Percentiles rank a stretch among this genome's conserved stretches.
Evolutionary conservation across 2,888 invertebrate species (phyloP).

Genomic region (Chrysodeixis includens): DNA sequence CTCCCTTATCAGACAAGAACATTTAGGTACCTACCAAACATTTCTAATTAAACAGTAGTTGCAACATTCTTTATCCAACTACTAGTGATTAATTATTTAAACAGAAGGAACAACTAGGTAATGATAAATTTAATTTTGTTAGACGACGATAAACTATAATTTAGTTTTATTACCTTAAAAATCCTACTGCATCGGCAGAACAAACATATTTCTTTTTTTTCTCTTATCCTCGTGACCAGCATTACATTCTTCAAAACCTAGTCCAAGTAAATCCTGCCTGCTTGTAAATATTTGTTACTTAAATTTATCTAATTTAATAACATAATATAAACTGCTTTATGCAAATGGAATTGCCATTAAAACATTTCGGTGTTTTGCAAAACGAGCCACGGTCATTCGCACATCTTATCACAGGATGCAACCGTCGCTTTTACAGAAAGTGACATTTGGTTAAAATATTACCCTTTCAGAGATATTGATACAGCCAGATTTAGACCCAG

Average conservation of each 20-base stretch:
- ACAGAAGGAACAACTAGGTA: too few relatives aligned
- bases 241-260: too few relatives aligned
- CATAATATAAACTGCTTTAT: neutral
- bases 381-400: conserved; percentile 65
- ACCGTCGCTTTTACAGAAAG: conserved; percentile 52
- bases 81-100: too few relatives aligned
- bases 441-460: conserved; percentile 45
- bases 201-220: too few relatives aligned
- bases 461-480: conserved; percentile 47
- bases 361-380: conserved; percentile 52
- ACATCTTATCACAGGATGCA: conserved; percentile 68
- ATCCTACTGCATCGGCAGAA: too few relatives aligned
- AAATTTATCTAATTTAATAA: too few relatives aligned
- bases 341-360: conserved; percentile 7
- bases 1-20: conserved; percentile 1
- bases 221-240: too few relatives aligned
- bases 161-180: too few relatives aligned
- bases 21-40: neutral
- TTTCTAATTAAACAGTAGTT: neutral
- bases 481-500: conserved; percentile 15
- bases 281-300: too few relatives aligned
- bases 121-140: too few relatives aligned
- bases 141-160: too few relatives aligned
- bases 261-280: too few relatives aligned
- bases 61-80: neutral